Evolutionary conservation across 1,140 invertebrate genomes (phyloP), one percentile per base, ranked within the genome.

Genomic region (Ips nitidus): DNA sequence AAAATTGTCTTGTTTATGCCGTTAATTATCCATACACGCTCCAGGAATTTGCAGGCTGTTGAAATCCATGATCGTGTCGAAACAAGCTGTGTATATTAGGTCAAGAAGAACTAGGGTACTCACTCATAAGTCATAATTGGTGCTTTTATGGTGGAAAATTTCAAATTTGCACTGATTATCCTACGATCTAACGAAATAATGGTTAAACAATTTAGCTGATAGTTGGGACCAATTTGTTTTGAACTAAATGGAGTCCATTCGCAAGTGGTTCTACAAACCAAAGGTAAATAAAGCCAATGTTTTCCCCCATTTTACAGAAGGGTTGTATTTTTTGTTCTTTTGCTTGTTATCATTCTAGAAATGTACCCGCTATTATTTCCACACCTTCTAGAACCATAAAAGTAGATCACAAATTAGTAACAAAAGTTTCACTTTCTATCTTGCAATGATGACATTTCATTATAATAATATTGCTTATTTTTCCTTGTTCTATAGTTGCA

Each of bases 221-320:
- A 59, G 57, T 2, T 40, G n/a, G 22, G 22, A 22, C 22, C 22
- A 47, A 8, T 7, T 8, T 39, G 22, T 40, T 60, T 40, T 36
- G 45, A 57, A 22, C 36, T 42, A 45, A 67, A 94, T 95, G 93
- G 91, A 94, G 84, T 94, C 92, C 74, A 85, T 95, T 76, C 86
- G 93, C 84, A 94, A 92, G 85, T 95, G 92, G 92, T 90, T 95
- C 80, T 94, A 93, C 83, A 93, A 90, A 84, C 93, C 93, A 75
- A 94, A 94, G 90, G 93, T 94, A 85, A 84, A 73, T 72, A 58
- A 39, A 37, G 41, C 41, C 7, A 4, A 50, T 42, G 7, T 3
- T 55, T 53, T 42, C 22, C 22, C 39, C 4, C 22, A 36, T n/a
- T 60, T 60, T 60, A 4, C 36, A 36, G 40, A 63, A 22, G 22